A percentile compares a stretch with the other conserved stretches of the same genome.
phyloP scores from a whole-genome alignment of 1,140 invertebrate genomes.

The Sycophila sp. region DNA sequence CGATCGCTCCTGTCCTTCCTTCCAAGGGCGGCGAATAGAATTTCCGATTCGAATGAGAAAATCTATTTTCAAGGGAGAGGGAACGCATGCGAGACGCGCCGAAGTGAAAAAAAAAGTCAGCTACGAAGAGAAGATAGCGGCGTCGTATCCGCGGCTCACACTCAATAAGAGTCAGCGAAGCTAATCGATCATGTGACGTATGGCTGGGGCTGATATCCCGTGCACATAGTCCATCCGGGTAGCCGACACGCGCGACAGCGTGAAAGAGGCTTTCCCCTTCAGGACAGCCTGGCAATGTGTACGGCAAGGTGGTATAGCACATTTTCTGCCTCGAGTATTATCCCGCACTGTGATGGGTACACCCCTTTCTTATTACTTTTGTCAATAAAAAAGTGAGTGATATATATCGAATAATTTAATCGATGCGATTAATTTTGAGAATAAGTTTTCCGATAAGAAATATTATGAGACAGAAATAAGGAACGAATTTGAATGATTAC shows the following conservation, averaged over 20 bases:
- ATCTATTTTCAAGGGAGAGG: conserved; percentile 39
- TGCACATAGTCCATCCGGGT: no score
- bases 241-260: neutral
- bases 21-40: conserved; percentile 34
- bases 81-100: neutral
- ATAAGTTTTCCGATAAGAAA: no score
- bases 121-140: neutral
- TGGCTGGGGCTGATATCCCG: neutral
- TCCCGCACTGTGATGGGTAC: no score
- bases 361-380: no score
- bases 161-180: conserved; percentile 37
- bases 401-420: no score
- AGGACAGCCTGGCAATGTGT: no score
- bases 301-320: no score
- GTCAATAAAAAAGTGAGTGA: no score
- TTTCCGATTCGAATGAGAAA: conserved; percentile 42
- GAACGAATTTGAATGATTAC: no score
- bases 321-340: no score
- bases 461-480: no score
- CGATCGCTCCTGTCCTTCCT: conserved; percentile 6
- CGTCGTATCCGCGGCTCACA: conserved; percentile 27
- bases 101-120: conserved; percentile 15
- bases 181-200: conserved; percentile 37
- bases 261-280: neutral
- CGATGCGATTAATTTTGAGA: no score